Conservation (phyloP, 2,797 vertebrate genomes). For the Pyrocephalus nanus region DNA sequence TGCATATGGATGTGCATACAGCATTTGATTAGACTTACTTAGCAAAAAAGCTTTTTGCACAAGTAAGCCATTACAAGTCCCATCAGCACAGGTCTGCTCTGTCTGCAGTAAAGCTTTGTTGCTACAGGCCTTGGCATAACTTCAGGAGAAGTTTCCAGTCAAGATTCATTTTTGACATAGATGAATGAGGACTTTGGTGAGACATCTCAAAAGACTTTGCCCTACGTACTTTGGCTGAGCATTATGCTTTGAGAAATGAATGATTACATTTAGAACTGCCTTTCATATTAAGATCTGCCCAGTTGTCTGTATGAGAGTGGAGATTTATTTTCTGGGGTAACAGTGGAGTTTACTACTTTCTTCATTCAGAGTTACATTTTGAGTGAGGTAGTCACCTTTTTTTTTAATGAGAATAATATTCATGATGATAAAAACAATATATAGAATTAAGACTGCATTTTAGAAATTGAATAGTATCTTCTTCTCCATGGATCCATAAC, state of each 20-base stretch:
- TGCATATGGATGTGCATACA: neutral
- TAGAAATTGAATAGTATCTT: neutral
- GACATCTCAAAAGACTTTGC: neutral
- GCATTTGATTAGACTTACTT: neutral
- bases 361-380: neutral
- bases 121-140: neutral
- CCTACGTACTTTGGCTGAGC: slow-evolving; percentile 4
- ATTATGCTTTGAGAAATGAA: slow-evolving; percentile 17
- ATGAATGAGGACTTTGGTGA: slow-evolving; percentile 10
- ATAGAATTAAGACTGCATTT: neutral
- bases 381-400: neutral
- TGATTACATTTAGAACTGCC: neutral
- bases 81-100: neutral
- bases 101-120: neutral
- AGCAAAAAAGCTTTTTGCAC: neutral
- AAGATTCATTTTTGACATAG: slow-evolving; percentile 31
- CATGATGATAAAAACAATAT: neutral
- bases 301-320: neutral
- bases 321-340: neutral
- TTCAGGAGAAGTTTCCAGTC: neutral
- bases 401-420: neutral
- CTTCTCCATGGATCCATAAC: neutral
- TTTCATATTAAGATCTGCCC: neutral
- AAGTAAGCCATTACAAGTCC: neutral
- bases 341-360: neutral